A percentile compares a stretch with the other conserved stretches of the same genome.
phyloP scores from a whole-genome alignment of 1,140 invertebrate genomes.

The Reticulitermes speratus region DNA sequence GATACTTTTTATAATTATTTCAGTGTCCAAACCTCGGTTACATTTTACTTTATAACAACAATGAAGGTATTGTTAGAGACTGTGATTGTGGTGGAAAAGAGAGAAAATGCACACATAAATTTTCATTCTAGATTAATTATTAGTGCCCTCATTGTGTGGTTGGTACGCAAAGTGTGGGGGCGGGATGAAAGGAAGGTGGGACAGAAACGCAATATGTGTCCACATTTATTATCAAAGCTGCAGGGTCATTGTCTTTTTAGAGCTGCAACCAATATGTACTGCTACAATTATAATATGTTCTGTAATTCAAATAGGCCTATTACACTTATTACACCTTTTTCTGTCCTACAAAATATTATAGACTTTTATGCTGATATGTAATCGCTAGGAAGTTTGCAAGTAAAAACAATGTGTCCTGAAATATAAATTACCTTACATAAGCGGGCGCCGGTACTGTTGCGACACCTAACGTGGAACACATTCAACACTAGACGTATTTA shows the following conservation, averaged over 20 bases:
- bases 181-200: not conserved
- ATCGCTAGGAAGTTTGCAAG: too few relatives aligned
- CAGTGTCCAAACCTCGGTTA: not conserved
- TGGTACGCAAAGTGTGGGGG: not conserved
- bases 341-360: too few relatives aligned
- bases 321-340: not conserved
- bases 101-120: not conserved
- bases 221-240: not conserved
- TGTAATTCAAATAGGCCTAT: not conserved
- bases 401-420: too few relatives aligned
- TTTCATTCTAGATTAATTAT: conserved; percentile 11
- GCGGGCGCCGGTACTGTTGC: too few relatives aligned
- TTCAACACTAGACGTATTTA: too few relatives aligned
- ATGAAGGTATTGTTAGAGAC: not conserved
- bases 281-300: not conserved
- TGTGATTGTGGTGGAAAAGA: not conserved
- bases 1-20: not conserved
- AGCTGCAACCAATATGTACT: not conserved
- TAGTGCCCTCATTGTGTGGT: not conserved
- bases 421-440: too few relatives aligned
- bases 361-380: not conserved
- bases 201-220: not conserved
- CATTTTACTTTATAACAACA: conserved; percentile 10
- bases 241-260: not conserved
- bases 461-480: too few relatives aligned